Conservation (phyloP, 2,113 vertebrate genomes). For the Hydrolagus affinis region DNA sequence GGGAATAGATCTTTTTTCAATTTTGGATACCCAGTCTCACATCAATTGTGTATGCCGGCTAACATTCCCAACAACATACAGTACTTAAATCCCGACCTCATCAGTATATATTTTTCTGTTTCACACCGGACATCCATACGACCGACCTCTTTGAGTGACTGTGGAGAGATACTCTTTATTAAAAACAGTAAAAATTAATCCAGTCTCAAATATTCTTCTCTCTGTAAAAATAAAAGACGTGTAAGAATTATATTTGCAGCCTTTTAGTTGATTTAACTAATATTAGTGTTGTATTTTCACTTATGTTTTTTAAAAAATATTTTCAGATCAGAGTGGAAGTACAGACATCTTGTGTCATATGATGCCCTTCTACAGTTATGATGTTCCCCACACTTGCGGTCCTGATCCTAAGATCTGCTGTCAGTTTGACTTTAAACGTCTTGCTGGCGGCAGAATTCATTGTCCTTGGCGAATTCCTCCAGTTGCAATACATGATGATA, state of each 20-base stretch:
- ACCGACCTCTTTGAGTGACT: no score
- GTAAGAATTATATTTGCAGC: neutral
- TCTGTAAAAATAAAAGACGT: neutral
- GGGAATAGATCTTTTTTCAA: no score
- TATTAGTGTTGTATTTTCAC: neutral
- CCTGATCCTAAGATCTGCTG: slow-evolving; percentile 88
- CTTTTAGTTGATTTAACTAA: neutral
- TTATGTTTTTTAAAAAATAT: slow-evolving; percentile 40
- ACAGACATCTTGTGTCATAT: slow-evolving; percentile 90
- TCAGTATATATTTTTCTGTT: no score
- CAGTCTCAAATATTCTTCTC: neutral
- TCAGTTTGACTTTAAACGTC: slow-evolving; percentile 89
- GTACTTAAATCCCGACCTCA: no score
- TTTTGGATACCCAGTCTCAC: no score
- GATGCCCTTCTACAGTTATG: slow-evolving; percentile 98
- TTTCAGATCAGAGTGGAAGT: slow-evolving; percentile 65
- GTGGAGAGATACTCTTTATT: no score
- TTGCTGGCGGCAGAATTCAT: slow-evolving; percentile 72
- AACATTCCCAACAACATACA: no score
- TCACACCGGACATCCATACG: no score
- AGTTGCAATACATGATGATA: slow-evolving; percentile 71
- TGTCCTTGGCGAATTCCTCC: slow-evolving; percentile 82
- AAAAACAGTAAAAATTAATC: no score
- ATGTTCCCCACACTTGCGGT: slow-evolving; percentile 87
- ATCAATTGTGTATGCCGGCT: no score